Base-by-base conservation (phyloP, 2,888 invertebrate genomes). In the Lepidochitona cinerea region DNA sequence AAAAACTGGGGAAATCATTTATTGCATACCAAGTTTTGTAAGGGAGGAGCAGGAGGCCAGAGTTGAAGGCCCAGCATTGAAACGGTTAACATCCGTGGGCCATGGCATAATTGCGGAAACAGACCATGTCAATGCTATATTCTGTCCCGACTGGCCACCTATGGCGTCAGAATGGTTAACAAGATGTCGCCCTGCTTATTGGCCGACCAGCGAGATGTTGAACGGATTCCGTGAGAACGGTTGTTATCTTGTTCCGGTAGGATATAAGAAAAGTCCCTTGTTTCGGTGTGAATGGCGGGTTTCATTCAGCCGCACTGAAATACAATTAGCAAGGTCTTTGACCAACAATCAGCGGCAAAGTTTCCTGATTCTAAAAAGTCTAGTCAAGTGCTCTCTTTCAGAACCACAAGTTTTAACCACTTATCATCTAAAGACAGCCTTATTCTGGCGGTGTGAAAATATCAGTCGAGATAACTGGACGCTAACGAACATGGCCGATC, bases 371-470 rank as follows among this genome's bases (percentile, higher is more conserved):
- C 72, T 84, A 23, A 80, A 82, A 68, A 67, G 80, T 33, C 69
- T 84, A 2, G 76, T 75, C 59, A 71, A 79, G 66, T 76, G 79
- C 18, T 73, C 73, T 3, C 68, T 84, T 68, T 73, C 79, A 29
- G 77, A 75, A 23, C 54, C 35, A 54, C 77, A 74, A 23, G 29
- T 76, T 9, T 52, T 85, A 14, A 69, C 78, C 18, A 68, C 78
- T 0, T 75, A 75, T 9, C 82, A 83, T 59, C 68, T 84, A 37
- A 81, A 83, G 52, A 80, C 81, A 6, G 72, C 80, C 7, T 79
- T 85, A 52, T 84, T 81, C 75, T 83, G 80, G 71, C 70, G 74
- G 3, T 83, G 81, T 66, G 85, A 85, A 73, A 75, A 79, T n/a
- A 69, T 78, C 0, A 81, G 83, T n/a, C 71, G 78, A 7, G 64